phyloP scores from a whole-genome alignment of 2,888 invertebrate species.

The Chouioia cunea region DNA sequence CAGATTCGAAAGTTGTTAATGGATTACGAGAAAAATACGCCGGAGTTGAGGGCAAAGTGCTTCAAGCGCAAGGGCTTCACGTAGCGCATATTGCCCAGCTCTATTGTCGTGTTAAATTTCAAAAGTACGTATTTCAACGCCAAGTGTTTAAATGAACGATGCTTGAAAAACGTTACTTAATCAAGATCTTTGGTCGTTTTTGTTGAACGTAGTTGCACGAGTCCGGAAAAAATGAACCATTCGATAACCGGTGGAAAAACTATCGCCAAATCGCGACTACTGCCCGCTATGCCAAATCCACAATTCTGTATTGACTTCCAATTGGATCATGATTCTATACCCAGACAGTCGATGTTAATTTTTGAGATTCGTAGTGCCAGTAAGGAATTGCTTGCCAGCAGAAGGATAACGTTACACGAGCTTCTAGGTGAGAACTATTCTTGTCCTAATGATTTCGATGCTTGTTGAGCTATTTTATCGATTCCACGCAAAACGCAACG shows the following conservation, averaged over 20 bases:
- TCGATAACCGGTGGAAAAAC: constrained; percentile 63
- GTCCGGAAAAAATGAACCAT: constrained; percentile 58
- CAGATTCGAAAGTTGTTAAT: constrained; percentile 60
- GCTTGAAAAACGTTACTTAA: not conserved
- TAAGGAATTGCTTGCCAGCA: constrained; percentile 69
- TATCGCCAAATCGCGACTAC: constrained; percentile 68
- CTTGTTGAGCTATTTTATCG: not conserved
- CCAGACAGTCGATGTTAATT: constrained; percentile 67
- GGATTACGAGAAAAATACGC: constrained; percentile 63
- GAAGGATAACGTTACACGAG: constrained; percentile 67
- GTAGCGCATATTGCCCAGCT: constrained; percentile 66
- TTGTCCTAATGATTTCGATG: not conserved
- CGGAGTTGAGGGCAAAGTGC: constrained; percentile 65
- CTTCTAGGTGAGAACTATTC: constrained; percentile 65
- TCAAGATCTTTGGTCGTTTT: not conserved
- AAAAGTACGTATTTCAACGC: constrained; percentile 55
- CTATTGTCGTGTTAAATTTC: constrained; percentile 64
- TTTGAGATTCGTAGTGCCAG: constrained; percentile 70
- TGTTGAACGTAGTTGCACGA: constrained; percentile 54
- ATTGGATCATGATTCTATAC: constrained; percentile 67
- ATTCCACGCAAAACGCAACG: too few species aligned
- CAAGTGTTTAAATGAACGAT: not conserved
- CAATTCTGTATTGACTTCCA: constrained; percentile 69
- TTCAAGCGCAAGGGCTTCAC: constrained; percentile 66
- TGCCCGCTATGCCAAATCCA: constrained; percentile 68